Evolutionary conservation across 2,888 invertebrate genomes (phyloP).

Genomic region (Pachydiplax longipennis): DNA sequence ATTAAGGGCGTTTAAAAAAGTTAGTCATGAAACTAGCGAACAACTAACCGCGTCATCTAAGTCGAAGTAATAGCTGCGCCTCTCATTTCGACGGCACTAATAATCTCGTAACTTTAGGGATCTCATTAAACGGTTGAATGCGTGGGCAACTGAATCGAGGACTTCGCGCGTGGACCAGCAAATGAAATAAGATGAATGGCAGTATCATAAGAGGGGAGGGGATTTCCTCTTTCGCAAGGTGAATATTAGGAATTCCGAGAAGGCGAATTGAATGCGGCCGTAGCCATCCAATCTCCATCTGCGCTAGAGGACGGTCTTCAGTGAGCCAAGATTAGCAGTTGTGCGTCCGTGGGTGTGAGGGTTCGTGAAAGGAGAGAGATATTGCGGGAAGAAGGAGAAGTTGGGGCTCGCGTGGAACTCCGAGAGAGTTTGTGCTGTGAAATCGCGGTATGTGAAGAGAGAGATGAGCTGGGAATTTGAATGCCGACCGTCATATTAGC

Average conservation of each 20-base stretch:
- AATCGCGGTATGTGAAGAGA: background rate
- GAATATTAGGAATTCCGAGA: constrained; percentile 33
- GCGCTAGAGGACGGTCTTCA: background rate
- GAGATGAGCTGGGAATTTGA: constrained; percentile 34
- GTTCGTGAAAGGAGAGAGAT: background rate
- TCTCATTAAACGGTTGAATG: constrained; percentile 21
- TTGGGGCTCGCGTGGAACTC: background rate
- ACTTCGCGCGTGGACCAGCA: background rate
- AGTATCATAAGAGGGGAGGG: background rate
- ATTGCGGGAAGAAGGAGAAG: background rate
- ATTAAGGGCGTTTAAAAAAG: background rate
- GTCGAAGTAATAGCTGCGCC: background rate
- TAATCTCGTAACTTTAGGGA: constrained; percentile 13
- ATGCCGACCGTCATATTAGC: constrained; percentile 43
- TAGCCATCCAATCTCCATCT: background rate
- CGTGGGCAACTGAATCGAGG: background rate
- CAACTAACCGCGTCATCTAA: background rate
- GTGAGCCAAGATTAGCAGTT: constrained; percentile 27
- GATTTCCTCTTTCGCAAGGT: background rate
- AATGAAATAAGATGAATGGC: constrained; percentile 15
- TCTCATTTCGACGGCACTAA: background rate
- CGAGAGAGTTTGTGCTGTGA: background rate
- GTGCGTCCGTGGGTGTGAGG: background rate
- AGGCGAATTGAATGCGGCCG: background rate
- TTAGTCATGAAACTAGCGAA: background rate